A percentile compares a stretch with the other conserved stretches of the same genome.
Conservation (phyloP, 2,797 vertebrate genomes). For the Micrastur ruficollis region DNA sequence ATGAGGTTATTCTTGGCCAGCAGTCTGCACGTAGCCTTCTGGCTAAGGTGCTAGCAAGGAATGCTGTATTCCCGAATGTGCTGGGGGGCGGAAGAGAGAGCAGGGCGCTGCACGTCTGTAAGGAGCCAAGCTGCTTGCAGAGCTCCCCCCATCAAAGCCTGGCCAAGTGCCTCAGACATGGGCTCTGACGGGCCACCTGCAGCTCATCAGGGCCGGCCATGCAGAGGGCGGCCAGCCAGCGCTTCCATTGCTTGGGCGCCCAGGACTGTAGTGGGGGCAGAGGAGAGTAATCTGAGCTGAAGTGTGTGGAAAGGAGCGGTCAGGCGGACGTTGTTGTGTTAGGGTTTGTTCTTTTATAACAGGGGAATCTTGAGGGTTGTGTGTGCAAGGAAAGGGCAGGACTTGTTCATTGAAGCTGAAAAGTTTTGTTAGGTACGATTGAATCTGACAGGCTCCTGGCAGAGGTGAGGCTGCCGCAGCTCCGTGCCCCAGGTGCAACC, state of each 20-base stretch:
- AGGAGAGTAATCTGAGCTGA: neutral
- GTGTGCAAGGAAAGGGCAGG: neutral
- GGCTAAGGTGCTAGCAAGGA: conserved; percentile 32
- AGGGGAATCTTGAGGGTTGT: rapidly evolving
- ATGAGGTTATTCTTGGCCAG: conserved; percentile 41
- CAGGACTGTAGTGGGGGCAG: neutral
- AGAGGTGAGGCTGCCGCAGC: neutral
- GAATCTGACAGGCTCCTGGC: neutral
- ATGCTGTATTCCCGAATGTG: neutral
- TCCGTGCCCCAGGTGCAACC: neutral
- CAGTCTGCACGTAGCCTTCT: neutral
- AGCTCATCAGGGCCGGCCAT: neutral
- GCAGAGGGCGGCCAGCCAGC: neutral
- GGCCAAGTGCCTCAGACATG: neutral
- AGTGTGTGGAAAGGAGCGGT: neutral
- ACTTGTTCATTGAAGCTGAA: neutral
- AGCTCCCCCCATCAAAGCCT: neutral
- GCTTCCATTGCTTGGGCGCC: neutral
- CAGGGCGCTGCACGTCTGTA: neutral
- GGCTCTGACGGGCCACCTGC: conserved; percentile 15
- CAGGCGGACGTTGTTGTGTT: neutral
- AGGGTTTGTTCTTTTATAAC: neutral
- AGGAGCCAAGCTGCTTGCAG: neutral
- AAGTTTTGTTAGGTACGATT: neutral
- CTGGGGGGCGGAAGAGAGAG: neutral